Conservation (phyloP, 2,113 vertebrate species). For the Apus apus region DNA sequence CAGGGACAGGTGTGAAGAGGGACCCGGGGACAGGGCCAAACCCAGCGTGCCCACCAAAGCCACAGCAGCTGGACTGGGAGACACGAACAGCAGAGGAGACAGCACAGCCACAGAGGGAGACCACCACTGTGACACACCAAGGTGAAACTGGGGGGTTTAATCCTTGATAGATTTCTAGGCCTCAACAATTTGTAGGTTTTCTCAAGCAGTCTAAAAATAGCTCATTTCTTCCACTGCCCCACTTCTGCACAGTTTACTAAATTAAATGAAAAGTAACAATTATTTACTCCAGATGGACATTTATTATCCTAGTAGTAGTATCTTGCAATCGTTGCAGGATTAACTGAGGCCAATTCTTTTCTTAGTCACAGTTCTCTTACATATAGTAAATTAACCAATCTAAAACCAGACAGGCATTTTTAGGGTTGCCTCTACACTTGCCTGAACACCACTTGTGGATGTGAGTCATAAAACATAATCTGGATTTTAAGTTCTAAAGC, state of each 20-base stretch:
- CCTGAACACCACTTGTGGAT: neutral
- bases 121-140: accelerated
- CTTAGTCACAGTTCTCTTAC: neutral
- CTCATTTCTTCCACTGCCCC: neutral
- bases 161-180: neutral
- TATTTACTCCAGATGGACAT: slow-evolving; percentile 16
- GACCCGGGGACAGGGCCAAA: neutral
- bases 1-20: accelerated
- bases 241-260: neutral
- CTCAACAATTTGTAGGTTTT: neutral
- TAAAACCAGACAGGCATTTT: neutral
- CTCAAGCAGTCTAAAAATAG: neutral
- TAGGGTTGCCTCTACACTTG: neutral
- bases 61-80: accelerated
- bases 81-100: neutral
- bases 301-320: neutral
- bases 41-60: accelerated
- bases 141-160: accelerated
- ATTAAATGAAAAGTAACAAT: neutral
- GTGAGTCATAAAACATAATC: neutral
- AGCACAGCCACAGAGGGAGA: neutral
- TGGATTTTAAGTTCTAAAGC: neutral
- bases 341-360: neutral
- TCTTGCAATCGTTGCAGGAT: neutral
- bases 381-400: slow-evolving; percentile 1